Base-by-base conservation (phyloP, 2,797 vertebrate species). In the Dicrostonyx torquatus region DNA sequence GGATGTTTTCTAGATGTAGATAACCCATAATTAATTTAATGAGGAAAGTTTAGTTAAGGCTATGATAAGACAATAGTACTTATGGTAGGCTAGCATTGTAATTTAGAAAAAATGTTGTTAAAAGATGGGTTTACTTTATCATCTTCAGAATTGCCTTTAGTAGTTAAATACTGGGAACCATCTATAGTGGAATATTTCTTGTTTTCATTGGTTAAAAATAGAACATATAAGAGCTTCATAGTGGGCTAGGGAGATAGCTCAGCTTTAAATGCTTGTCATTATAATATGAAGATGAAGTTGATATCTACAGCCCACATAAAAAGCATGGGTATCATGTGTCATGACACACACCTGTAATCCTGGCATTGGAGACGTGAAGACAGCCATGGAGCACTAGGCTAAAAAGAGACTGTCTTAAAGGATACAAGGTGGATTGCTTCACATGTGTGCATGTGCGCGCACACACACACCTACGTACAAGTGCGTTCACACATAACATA, bases 11-110 rank as follows among this genome's bases (percentile, higher is more conserved):
- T 97, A 92, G 37, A 88, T 40, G 13, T 97, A 89, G 66, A 75
- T 96, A 80, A 48, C 80, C 22, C 50, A 94, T 92, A 70, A 95
- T 48, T 62, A 14, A 40, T 76, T 48, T 45, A 17, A 22, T 11
- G 40, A 96, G 12, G 34, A 93, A 13, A 14, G 58, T 45, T 85
- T 31, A 11, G 64, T 84, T 93, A 87, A 48, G 50, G 75, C 10
- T 92, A 76, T 48, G 95, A n/a, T 70, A 73, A 96, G 43, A 40
- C 64, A 88, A 70, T 20, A 95, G n/a, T 13, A 93, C 10, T 84
- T 79, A 55, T 58, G 2, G 73, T 53, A 72, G 86, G 6, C 14
- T 93, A 43, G 93, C 34, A 11, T 55, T 34, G 9, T 80, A 95
- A 89, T 89, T 84, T 79, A 6, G 5, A 62, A 22, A 75, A 72